Conservation (phyloP, 2,888 invertebrate species). For the Branchipolynoe longqiensis region DNA sequence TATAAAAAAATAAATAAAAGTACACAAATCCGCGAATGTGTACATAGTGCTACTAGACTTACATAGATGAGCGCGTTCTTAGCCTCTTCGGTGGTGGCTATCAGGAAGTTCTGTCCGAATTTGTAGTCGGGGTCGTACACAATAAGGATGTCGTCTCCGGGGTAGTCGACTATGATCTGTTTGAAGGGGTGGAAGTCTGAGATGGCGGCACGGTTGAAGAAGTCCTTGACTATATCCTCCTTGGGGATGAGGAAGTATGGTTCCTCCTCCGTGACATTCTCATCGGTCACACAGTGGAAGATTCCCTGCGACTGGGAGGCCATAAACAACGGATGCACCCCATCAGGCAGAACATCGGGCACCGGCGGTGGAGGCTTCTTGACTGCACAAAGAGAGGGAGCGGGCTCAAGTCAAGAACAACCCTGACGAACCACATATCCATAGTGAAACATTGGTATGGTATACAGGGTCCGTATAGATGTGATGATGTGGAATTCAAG, state of each 20-base stretch:
- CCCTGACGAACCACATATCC: too few relatives aligned
- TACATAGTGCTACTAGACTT: conserved; percentile 20
- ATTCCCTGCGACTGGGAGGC: conserved; percentile 80
- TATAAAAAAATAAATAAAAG: too few relatives aligned
- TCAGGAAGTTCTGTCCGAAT: conserved; percentile 81
- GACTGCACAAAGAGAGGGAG: conserved; percentile 2
- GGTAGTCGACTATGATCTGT: conserved; percentile 79
- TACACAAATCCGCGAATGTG: too few relatives aligned
- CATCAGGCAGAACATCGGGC: conserved; percentile 73
- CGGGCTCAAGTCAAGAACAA: too few relatives aligned
- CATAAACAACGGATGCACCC: conserved; percentile 78
- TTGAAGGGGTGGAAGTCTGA: conserved; percentile 81
- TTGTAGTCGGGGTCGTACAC: conserved; percentile 81
- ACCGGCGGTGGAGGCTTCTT: conserved; percentile 46
- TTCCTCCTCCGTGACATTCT: conserved; percentile 79
- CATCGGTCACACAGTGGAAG: conserved; percentile 77
- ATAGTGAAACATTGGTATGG: too few relatives aligned
- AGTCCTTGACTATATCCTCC: conserved; percentile 79
- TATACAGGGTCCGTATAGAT: too few relatives aligned
- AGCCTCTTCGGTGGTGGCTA: conserved; percentile 80
- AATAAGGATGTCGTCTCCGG: conserved; percentile 80
- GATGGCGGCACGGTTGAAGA: conserved; percentile 79
- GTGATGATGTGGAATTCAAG: too few relatives aligned
- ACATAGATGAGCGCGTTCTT: conserved; percentile 76
- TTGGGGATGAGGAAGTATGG: conserved; percentile 79